Evolutionary conservation across 2,113 vertebrate species (phyloP), one percentile per base, ranked within the genome.

Genomic region (Lynx canadensis): DNA sequence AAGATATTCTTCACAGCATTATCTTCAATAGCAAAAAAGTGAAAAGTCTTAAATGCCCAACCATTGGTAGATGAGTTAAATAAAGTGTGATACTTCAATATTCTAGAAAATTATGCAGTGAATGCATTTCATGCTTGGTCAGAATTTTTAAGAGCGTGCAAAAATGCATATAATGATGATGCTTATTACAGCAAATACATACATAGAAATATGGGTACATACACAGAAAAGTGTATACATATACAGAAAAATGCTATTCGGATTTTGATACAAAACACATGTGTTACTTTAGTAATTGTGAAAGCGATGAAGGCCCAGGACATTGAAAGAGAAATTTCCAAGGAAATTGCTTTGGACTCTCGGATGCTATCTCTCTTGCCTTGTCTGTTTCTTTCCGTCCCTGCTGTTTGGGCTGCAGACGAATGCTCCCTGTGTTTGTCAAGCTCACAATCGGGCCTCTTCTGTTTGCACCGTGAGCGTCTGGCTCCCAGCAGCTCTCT

Each of bases 281-380:
- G 2, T 45, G 80, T 73, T 73, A 50, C 65, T 85, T 83, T 74
- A 31, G 0, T 63, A 93, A 89, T 94, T 96, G 93, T 74, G 29
- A 74, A 95, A 93, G 69, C 19, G 1, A 76, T 93, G 45, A 90
- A 88, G 52, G 33, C 63, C 74, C 65, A 52, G n/a, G 38, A 80
- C 15, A 65, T 14, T 52, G 38, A 83, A 29, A 89, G 63, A 87
- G 29, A 50, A 41, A 76, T 88, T 95, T 94, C 79, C 10, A 52
- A 55, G 74, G 57, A 92, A 94, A 95, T 96, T 90, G 38, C 83
- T 94, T 71, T 85, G 65, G 92, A 48, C 7, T 60, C 25, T 95
- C 55, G 66, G 95, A 63, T 96, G 57, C 92, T 84, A 25, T 86
- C 83, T 87, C 52, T 25, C 5, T 60, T 4, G 74, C 31, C 48